phyloP scores from a whole-genome alignment of 2,888 invertebrate species.

The Physocephala rufipes region DNA sequence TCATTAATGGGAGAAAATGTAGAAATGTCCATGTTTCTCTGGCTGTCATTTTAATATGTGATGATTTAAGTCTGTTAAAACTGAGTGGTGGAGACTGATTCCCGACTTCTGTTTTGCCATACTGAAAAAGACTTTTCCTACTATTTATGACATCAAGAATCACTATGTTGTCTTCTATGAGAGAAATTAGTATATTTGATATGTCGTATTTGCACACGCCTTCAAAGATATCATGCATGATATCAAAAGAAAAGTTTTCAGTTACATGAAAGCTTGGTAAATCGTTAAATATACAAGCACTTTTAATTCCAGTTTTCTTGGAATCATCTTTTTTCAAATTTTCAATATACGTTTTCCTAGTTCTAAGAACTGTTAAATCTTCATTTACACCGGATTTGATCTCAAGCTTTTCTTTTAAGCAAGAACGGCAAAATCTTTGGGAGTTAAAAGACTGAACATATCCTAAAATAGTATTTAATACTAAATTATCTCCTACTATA shows the following conservation, averaged over 20 bases:
- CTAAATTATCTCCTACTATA: slow-evolving; percentile 5
- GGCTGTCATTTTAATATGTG: background rate
- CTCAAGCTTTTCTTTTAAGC: background rate
- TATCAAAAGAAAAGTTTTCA: slow-evolving; percentile 28
- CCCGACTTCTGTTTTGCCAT: slow-evolving; percentile 24
- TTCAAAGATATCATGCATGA: slow-evolving; percentile 30
- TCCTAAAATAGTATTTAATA: background rate
- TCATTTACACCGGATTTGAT: background rate
- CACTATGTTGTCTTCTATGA: slow-evolving; percentile 14
- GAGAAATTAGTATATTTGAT: slow-evolving; percentile 1
- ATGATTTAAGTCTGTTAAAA: background rate
- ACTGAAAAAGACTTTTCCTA: slow-evolving; percentile 26
- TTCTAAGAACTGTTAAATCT: background rate
- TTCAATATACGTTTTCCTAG: background rate
- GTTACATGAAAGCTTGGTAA: slow-evolving; percentile 5
- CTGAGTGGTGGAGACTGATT: slow-evolving; percentile 12
- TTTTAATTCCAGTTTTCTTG: background rate
- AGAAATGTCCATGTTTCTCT: slow-evolving; percentile 19
- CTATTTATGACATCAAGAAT: slow-evolving; percentile 23
- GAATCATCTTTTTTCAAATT: slow-evolving; percentile 1
- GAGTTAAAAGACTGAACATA: background rate
- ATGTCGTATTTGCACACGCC: slow-evolving; percentile 23
- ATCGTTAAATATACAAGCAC: background rate
- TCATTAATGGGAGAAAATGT: slow-evolving; percentile 8
- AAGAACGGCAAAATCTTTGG: slow-evolving; percentile 1